Evolutionary conservation across 2,888 invertebrate genomes (phyloP).

Genomic region (Sicus ferrugineus): DNA sequence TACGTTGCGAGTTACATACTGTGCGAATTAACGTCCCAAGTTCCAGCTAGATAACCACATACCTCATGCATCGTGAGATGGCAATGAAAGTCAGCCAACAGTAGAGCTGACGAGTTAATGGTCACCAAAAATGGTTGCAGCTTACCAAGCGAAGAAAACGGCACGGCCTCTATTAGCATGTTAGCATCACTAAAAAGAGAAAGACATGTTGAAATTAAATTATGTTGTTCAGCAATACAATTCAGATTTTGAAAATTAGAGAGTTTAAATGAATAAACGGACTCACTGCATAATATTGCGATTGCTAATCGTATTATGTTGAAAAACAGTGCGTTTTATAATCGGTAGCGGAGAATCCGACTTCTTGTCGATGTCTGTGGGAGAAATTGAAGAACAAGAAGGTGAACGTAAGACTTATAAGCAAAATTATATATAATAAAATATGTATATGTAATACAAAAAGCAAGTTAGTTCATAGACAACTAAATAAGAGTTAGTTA

Average conservation of each 20-base stretch:
- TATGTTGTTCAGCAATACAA: neutral
- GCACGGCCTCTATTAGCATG: constrained; percentile 86
- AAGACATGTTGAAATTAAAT: constrained; percentile 4
- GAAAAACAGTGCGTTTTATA: constrained; percentile 73
- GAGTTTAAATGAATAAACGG: constrained; percentile 20
- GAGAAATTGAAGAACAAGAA: neutral
- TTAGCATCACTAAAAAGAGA: constrained; percentile 77
- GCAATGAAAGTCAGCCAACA: constrained; percentile 92
- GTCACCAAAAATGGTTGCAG: constrained; percentile 92
- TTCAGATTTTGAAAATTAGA: neutral
- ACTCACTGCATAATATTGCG: constrained; percentile 81
- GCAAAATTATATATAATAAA: neutral
- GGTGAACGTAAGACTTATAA: too few relatives aligned
- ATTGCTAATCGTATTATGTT: constrained; percentile 79
- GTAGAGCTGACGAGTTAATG: constrained; percentile 83
- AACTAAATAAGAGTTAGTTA: too few relatives aligned
- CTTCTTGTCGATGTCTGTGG: constrained; percentile 71
- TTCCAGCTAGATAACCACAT: constrained; percentile 94
- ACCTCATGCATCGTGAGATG: constrained; percentile 94
- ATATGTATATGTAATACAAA: constrained; percentile 4
- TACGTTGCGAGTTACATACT: constrained; percentile 70
- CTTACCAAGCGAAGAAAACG: constrained; percentile 87
- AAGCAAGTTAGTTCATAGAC: too few relatives aligned
- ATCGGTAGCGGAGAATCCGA: constrained; percentile 70
- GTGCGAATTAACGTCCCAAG: constrained; percentile 93